Conservation (phyloP, 2,888 invertebrate species). For the Pyralis farinalis region DNA sequence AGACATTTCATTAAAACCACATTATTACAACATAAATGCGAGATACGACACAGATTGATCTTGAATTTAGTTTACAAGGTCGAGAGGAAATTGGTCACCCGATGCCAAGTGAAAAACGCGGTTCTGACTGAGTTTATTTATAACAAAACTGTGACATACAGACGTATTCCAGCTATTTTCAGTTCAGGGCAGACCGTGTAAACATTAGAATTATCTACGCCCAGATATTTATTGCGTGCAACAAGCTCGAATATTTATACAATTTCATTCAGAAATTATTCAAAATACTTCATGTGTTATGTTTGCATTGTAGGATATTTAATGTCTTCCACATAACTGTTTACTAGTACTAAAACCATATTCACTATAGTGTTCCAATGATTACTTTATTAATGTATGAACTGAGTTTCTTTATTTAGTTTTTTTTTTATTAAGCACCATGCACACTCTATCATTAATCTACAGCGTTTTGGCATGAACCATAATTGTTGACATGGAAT, state of each 20-base stretch:
- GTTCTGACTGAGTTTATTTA: conserved; percentile 57
- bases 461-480: too few relatives aligned
- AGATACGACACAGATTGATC: conserved; percentile 41
- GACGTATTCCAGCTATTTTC: conserved; percentile 47
- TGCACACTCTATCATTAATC: too few relatives aligned
- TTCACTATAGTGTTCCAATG: too few relatives aligned
- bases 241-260: conserved; percentile 7
- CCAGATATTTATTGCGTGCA: conserved; percentile 7
- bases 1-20: neutral
- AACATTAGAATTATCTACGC: conserved; percentile 16
- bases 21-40: conserved; percentile 30
- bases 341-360: too few relatives aligned
- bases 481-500: too few relatives aligned
- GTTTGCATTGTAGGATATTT: too few relatives aligned
- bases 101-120: conserved; percentile 54
- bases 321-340: too few relatives aligned
- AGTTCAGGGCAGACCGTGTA: conserved; percentile 31
- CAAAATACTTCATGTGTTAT: neutral
- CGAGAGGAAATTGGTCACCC: conserved; percentile 56
- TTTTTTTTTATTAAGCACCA: too few relatives aligned
- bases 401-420: too few relatives aligned
- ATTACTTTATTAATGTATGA: too few relatives aligned
- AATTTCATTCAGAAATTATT: conserved; percentile 15
- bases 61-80: conserved; percentile 59
- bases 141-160: conserved; percentile 55